phyloP scores from a whole-genome alignment of 2,113 vertebrate species.

The Microtus montanus region DNA sequence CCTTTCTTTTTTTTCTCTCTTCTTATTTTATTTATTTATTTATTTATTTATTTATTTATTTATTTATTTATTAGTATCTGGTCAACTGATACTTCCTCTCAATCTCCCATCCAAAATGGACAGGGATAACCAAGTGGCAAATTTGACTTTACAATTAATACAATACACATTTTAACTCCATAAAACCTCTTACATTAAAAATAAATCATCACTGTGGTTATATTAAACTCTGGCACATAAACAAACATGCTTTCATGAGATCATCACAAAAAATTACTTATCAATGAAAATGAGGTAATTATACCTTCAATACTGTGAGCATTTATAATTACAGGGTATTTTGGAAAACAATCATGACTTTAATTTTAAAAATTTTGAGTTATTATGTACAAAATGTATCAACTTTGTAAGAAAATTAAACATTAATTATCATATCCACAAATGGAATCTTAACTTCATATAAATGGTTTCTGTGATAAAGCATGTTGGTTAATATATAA shows the following conservation, averaged over 20 bases:
- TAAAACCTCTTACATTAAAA: background rate
- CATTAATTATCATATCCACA: background rate
- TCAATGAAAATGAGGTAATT: background rate
- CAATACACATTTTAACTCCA: background rate
- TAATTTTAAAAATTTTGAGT: background rate
- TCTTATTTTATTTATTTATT: background rate
- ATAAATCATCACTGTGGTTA: background rate
- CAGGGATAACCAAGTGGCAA: background rate
- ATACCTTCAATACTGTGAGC: background rate
- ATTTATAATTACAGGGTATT: background rate
- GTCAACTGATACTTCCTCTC: background rate
- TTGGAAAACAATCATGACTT: background rate
- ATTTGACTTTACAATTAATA: background rate
- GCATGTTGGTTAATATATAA: background rate
- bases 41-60: background rate
- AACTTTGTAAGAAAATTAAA: constrained; percentile 16
- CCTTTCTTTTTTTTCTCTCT: constrained; percentile 1
- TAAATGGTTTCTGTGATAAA: background rate
- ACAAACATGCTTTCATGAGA: background rate
- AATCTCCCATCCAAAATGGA: background rate
- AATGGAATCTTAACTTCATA: background rate
- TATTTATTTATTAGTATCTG: background rate
- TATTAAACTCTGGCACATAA: background rate
- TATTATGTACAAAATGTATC: background rate
- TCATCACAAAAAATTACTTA: background rate